Evolutionary conservation across 2,113 vertebrate species (phyloP).

Genomic region (Mormoops blainvillei): DNA sequence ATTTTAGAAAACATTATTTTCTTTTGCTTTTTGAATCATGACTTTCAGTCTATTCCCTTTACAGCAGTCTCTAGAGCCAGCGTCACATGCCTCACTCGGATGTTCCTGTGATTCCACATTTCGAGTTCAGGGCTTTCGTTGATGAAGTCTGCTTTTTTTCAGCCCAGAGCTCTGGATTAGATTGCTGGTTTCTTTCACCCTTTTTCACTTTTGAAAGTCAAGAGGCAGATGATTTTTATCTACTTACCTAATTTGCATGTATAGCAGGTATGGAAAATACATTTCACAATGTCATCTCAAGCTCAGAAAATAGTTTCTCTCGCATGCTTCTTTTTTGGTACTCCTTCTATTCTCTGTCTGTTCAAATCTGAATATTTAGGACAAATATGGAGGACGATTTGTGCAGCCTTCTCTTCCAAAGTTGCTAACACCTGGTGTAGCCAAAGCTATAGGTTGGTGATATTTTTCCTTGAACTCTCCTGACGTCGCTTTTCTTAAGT

Average conservation of each 20-base stretch:
- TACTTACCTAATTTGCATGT: background rate
- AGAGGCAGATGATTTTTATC: background rate
- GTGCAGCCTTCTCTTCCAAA: background rate
- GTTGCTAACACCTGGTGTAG: background rate
- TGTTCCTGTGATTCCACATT: background rate
- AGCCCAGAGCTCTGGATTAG: background rate
- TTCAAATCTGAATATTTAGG: background rate
- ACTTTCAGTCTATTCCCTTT: background rate
- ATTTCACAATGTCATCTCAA: background rate
- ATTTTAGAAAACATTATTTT: background rate
- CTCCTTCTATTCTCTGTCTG: background rate
- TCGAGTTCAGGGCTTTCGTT: background rate
- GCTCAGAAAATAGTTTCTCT: background rate
- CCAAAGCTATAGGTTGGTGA: background rate
- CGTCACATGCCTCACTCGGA: background rate
- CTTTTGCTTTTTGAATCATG: background rate
- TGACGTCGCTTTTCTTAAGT: background rate
- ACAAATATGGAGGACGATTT: background rate
- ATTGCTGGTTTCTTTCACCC: background rate
- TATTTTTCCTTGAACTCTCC: background rate
- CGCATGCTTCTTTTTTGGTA: background rate
- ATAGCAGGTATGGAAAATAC: slow-evolving; percentile 6
- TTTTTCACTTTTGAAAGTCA: slow-evolving; percentile 28
- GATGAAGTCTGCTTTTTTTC: background rate
- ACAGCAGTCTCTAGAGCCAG: background rate